These are phyloP conservation scores for Agonopterix subpropinquella DNA, from an alignment of 2,888 invertebrate genomes.

Conservation along the genomic window DNA sequence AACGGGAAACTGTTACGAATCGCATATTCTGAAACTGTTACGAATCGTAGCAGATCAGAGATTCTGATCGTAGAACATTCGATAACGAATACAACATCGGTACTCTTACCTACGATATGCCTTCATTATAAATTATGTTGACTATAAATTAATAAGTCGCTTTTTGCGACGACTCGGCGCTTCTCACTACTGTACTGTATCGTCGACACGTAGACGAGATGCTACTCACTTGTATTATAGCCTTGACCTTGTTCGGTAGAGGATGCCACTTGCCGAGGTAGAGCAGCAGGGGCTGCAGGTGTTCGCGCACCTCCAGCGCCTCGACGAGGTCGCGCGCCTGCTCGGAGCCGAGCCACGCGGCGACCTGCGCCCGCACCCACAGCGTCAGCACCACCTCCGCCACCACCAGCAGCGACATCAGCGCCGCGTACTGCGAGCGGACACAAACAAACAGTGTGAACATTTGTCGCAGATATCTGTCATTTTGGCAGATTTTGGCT, in stretches of 20 bases:
- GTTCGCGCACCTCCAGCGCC: slow-evolving; percentile 24
- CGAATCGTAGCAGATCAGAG: too few species aligned
- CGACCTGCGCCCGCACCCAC: slow-evolving; percentile 30
- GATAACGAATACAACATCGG: background rate
- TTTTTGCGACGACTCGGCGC: too few species aligned
- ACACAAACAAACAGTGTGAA: too few species aligned
- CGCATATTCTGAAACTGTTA: too few species aligned
- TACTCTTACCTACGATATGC: too few species aligned
- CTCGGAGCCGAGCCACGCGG: slow-evolving; percentile 22
- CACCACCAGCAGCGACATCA: slow-evolving; percentile 20
- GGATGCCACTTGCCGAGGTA: slow-evolving; percentile 32
- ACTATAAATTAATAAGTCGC: too few species aligned
- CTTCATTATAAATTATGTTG: too few species aligned
- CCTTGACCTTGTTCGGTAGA: slow-evolving; percentile 27
- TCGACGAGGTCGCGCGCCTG: slow-evolving; percentile 17
- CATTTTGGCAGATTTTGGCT: too few species aligned
- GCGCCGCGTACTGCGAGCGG: slow-evolving; percentile 26
- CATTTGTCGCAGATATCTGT: too few species aligned
- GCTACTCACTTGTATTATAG: slow-evolving; percentile 25
- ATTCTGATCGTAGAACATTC: too few species aligned
- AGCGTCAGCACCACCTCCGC: slow-evolving; percentile 21
- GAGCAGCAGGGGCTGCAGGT: slow-evolving; percentile 30
- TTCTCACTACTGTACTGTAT: too few species aligned
- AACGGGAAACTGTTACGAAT: too few species aligned
- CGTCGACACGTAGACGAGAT: background rate